Base-by-base conservation (phyloP, 2,113 vertebrate genomes). In the Eudyptes chrysolophus region DNA sequence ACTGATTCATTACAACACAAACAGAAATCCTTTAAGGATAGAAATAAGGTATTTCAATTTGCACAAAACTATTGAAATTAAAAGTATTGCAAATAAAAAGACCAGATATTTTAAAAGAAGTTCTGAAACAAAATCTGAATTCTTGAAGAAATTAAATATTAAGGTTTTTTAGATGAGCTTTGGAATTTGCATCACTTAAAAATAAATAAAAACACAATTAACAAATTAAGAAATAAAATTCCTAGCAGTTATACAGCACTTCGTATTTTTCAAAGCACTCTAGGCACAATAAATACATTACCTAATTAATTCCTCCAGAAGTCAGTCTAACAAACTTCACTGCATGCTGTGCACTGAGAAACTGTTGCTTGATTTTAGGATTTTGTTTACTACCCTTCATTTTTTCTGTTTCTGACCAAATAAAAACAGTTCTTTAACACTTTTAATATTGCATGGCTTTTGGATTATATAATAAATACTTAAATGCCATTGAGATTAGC, bases 201-300 rank as follows among this genome's bases (percentile, higher is more conserved):
- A 87, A 42, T 68, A 95, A 93, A 94, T 72, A 74, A 92, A 95
- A 58, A 82, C 11, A 44, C 38, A 87, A 93, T 78, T 93, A 96
- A 81, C 55, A 87, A 81, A 92, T 92, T 81, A 93, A 90, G 51
- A 84, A 66, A 83, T 83, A 44, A 86, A 85, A 66, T 83, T 78
- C 46, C 22, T 68, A 78, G n/a, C 42, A 88, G 46, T 90, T 87
- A 65, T 57, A 87, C 84, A 75, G 34, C 55, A 69, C 84, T 95
- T 90, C 51, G 82, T 77, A 65, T 66, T 94, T 92, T 52, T 90
- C 68, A 90, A 89, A 95, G 69, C 51, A 93, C 85, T 93, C 74
- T 49, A 81, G 55, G 77, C 36, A 52, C 65, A 82, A 87, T 89
- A 84, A 83, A 88, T 91, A 55, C 52, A 76, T 86, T 75, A 40